A percentile compares a stretch with the other conserved stretches of the same genome.
Evolutionary conservation across 2,888 invertebrate species (phyloP).

Genomic region (Sinotaia quadrata): DNA sequence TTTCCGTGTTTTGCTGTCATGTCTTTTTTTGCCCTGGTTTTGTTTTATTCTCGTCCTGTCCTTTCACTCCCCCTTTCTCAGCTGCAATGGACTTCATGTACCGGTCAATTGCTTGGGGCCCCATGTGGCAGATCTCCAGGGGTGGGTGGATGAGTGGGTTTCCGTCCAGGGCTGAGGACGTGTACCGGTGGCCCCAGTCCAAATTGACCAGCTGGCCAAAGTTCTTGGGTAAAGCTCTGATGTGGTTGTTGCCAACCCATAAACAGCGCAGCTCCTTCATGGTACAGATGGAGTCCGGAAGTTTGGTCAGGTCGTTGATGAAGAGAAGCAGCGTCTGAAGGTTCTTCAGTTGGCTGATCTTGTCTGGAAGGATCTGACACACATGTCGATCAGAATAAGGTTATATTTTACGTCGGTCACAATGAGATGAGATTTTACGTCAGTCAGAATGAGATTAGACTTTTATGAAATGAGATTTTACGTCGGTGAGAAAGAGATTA

Average conservation of each 20-base stretch:
- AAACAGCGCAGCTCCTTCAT: slow-evolving; percentile 70
- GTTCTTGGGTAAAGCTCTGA: slow-evolving; percentile 63
- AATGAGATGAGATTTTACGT: too few relatives aligned
- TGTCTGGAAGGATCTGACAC: slow-evolving; percentile 51
- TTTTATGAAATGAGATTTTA: too few relatives aligned
- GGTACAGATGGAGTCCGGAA: slow-evolving; percentile 68
- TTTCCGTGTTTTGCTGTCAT: too few relatives aligned
- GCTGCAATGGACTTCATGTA: slow-evolving; percentile 55
- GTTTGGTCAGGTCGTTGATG: slow-evolving; percentile 65
- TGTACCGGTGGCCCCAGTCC: slow-evolving; percentile 67
- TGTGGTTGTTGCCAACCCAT: slow-evolving; percentile 72
- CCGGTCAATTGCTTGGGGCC: slow-evolving; percentile 65
- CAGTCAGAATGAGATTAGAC: too few relatives aligned
- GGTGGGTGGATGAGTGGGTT: slow-evolving; percentile 69
- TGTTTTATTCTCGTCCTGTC: slow-evolving; percentile 23
- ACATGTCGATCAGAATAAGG: too few relatives aligned
- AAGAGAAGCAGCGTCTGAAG: slow-evolving; percentile 69
- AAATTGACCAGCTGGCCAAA: slow-evolving; percentile 64
- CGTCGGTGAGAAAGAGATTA: too few relatives aligned
- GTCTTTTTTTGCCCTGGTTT: too few relatives aligned
- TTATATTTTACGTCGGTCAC: too few relatives aligned
- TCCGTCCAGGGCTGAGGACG: slow-evolving; percentile 65
- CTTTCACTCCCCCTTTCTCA: slow-evolving; percentile 26
- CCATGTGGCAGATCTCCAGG: slow-evolving; percentile 68
- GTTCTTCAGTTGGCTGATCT: slow-evolving; percentile 65